Percentiles rank a stretch among this genome's conserved stretches.
Evolutionary conservation across 1,140 invertebrate genomes (phyloP).

Genomic region (Drosophila orena): DNA sequence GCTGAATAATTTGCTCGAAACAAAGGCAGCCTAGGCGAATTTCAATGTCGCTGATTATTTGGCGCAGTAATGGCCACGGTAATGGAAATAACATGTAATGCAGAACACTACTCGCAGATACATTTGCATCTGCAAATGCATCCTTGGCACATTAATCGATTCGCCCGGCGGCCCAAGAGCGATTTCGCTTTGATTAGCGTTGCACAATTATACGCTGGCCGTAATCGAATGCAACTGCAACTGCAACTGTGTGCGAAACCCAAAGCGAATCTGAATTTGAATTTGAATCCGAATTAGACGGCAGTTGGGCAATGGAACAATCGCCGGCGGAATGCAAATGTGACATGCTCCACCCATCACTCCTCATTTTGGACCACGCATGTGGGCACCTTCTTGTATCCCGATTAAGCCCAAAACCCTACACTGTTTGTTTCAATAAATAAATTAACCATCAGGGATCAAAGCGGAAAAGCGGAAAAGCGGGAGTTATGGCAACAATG

Average conservation of each 20-base stretch:
- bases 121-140: constrained; percentile 25
- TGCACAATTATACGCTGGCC: constrained; percentile 42
- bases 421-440: constrained; percentile 41
- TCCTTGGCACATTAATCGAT: constrained; percentile 52
- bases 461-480: constrained; percentile 16
- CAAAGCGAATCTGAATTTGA: constrained; percentile 2
- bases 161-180: constrained; percentile 31
- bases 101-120: constrained; percentile 7
- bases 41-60: constrained; percentile 3
- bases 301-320: constrained; percentile 32
- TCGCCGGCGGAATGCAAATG: constrained; percentile 40
- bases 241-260: constrained; percentile 10
- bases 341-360: constrained; percentile 21
- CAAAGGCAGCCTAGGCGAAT: not conserved
- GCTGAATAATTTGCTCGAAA: constrained; percentile 20
- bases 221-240: constrained; percentile 43
- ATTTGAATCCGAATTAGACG: constrained; percentile 32
- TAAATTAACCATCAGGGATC: constrained; percentile 45
- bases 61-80: constrained; percentile 12
- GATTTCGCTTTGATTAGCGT: constrained; percentile 50
- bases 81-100: constrained; percentile 48
- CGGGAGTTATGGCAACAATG: constrained; percentile 37
- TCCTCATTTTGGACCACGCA: constrained; percentile 1
- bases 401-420: constrained; percentile 30
- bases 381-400: not conserved